Percentiles rank a stretch among this genome's conserved stretches.
Evolutionary conservation across 2,797 vertebrate species (phyloP).

Genomic region (Xenopus petersii): DNA sequence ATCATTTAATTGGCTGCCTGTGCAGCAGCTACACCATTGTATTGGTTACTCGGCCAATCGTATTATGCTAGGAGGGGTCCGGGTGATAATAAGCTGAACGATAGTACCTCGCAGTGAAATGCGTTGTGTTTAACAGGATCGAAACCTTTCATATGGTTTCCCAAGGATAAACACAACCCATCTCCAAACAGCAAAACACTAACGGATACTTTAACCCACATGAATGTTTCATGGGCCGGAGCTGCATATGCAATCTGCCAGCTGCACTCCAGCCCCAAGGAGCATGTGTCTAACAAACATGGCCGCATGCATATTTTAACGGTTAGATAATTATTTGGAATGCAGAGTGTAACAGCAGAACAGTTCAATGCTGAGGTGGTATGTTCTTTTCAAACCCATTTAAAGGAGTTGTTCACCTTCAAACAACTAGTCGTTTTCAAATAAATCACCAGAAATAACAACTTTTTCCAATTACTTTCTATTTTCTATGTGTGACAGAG

Average conservation of each 20-base stretch:
- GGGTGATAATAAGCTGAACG: not conserved
- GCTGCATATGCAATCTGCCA: not conserved
- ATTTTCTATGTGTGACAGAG: no score
- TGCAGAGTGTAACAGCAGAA: no score
- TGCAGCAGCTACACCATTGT: not conserved
- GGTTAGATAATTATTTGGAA: no score
- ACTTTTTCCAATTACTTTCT: no score
- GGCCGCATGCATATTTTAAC: no score
- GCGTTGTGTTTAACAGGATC: not conserved
- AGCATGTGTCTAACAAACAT: not conserved
- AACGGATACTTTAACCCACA: no score
- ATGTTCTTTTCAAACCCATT: no score
- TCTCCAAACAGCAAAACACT: not conserved
- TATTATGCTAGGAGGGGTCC: not conserved
- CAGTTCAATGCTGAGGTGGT: no score
- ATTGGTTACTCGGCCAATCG: not conserved
- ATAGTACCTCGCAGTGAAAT: not conserved
- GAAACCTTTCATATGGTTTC: no score
- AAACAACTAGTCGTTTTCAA: no score
- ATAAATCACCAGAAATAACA: no score
- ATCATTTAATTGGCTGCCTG: not conserved
- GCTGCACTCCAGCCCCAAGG: not conserved
- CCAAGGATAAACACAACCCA: not conserved
- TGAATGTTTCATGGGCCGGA: not conserved
- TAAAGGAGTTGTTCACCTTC: no score